These are phyloP conservation scores for Spodoptera frugiperda DNA, from an alignment of 1,140 invertebrate genomes.

Conservation along the genomic window DNA sequence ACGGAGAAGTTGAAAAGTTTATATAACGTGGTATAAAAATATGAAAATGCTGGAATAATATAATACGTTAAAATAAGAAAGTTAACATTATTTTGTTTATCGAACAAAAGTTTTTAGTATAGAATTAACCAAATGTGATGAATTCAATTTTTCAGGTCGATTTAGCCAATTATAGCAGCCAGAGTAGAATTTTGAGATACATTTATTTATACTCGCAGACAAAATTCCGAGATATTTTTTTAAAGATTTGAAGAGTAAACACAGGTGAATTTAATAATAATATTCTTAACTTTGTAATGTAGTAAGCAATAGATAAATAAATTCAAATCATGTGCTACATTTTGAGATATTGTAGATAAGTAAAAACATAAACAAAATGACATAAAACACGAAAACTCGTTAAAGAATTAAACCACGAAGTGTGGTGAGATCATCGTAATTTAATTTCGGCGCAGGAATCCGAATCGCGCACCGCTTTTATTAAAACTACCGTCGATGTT, in stretches of 20 bases:
- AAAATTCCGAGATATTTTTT: too few relatives aligned
- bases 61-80: neutral
- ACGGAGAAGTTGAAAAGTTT: neutral
- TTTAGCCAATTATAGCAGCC: conserved; percentile 10
- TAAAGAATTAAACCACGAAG: neutral
- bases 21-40: neutral
- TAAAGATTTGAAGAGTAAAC: too few relatives aligned
- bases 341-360: too few relatives aligned
- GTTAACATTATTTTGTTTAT: neutral
- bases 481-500: conserved; percentile 29
- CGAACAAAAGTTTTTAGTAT: conserved; percentile 17
- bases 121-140: conserved; percentile 1
- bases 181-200: too few relatives aligned
- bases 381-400: neutral
- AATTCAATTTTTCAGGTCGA: conserved; percentile 23
- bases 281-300: too few relatives aligned
- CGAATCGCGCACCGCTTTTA: conserved; percentile 10
- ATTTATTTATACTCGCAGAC: too few relatives aligned
- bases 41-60: neutral
- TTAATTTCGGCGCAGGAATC: neutral
- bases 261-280: too few relatives aligned
- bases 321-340: too few relatives aligned
- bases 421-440: neutral
- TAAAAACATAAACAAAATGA: too few relatives aligned
- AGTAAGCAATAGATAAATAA: too few relatives aligned